These are phyloP conservation scores for Hoplodrina ambigua DNA, from an alignment of 2,888 invertebrate species.

Conservation along the genomic window DNA sequence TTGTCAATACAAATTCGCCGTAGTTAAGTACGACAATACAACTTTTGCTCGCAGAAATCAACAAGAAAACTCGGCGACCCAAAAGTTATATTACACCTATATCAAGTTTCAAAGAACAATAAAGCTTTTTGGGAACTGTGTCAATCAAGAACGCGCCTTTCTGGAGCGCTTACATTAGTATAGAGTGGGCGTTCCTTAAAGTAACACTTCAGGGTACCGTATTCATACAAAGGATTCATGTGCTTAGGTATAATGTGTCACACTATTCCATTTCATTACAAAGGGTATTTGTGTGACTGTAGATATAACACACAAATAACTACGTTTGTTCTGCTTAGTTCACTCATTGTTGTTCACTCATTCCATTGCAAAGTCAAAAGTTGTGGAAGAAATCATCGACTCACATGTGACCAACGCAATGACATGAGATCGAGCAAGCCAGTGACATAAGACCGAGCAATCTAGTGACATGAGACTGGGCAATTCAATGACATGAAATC, in stretches of 20 bases:
- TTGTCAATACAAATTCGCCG: slow-evolving; percentile 57
- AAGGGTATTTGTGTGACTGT: not conserved
- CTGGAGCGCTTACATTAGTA: slow-evolving; percentile 36
- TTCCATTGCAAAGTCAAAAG: too few relatives aligned
- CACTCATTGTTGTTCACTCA: too few relatives aligned
- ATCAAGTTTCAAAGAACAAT: slow-evolving; percentile 72
- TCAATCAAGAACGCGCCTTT: slow-evolving; percentile 67
- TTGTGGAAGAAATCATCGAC: not conserved
- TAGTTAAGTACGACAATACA: slow-evolving; percentile 61
- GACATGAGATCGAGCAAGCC: too few relatives aligned
- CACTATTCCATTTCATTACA: not conserved
- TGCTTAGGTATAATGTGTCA: not conserved
- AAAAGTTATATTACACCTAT: slow-evolving; percentile 77
- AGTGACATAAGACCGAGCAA: too few relatives aligned
- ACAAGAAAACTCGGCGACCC: slow-evolving; percentile 67
- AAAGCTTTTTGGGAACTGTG: slow-evolving; percentile 67
- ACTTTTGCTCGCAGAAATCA: slow-evolving; percentile 69
- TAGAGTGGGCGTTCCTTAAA: slow-evolving; percentile 22
- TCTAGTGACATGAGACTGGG: not conserved
- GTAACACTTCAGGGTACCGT: slow-evolving; percentile 20
- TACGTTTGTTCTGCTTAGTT: not conserved
- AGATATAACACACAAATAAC: not conserved
- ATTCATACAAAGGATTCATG: not conserved
- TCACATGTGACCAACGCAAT: too few relatives aligned
- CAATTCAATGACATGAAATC: too few relatives aligned